Base-by-base conservation (phyloP, 2,888 invertebrate genomes). In the Laspeyria flexula region DNA sequence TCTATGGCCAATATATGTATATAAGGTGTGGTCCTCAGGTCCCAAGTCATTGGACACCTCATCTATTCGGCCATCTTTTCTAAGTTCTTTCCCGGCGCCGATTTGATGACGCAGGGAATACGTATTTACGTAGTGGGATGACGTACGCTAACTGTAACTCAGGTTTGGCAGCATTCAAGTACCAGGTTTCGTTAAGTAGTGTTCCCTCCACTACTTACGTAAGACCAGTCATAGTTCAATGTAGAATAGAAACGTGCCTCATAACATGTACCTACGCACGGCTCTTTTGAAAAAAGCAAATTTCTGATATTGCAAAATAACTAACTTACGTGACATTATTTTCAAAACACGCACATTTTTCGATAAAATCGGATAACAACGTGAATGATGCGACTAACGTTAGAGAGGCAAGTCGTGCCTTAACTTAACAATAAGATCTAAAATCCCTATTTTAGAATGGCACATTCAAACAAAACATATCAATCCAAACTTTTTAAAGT, bases 401-500 rank as follows among this genome's bases (percentile, higher is more conserved):
- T 25, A 6, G 25, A 6, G 1, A 25, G 6, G 25, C 25, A 25
- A 25, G 25, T 25, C 25, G 25, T 25, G 25, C 25, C 7, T 6
- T 25, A 25, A 25, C 25, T 1, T 25, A 6, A 25, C 25, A 25
- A 7, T 25, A 6, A 25, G 3, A 3, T 25, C 3, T 5, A 31
- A 11, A 37, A 12, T 10, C 12, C 37, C 11, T 23, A 37, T 7
- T 10, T 11, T 21, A 37, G 21, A 37, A 37, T 11, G 30, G 25
- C 35, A 29, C 16, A 47, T 34, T 27, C 27, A 47, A 47, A 7
- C 34, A 40, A 40, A 11, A 31, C 10, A 33, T 40, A 34, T 47
- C 46, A 47, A 47, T 47, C 33, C n/a, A 34, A 9, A 41, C 11
- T n/a, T 37, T 34, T 46, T 33, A 38, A 38, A 23, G 12, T 3